phyloP scores from a whole-genome alignment of 1,140 invertebrate species.

The Paracyclopina nana region DNA sequence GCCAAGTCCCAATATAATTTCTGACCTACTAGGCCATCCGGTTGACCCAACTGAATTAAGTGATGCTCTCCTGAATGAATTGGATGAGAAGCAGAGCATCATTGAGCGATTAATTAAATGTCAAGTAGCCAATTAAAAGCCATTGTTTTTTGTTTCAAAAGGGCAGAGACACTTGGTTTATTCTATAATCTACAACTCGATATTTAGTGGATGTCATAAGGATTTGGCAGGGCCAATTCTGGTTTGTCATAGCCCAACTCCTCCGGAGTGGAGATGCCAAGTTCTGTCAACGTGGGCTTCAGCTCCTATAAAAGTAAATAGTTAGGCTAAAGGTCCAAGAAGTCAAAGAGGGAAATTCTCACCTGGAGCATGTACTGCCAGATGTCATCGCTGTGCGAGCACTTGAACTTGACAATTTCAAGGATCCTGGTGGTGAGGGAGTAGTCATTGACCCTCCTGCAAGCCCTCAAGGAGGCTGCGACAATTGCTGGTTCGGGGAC shows the following conservation, averaged over 20 bases:
- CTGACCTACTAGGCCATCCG: slow-evolving; percentile 45
- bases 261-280: slow-evolving; percentile 83
- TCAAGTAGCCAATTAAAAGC: no score
- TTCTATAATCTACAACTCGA: no score
- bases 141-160: no score
- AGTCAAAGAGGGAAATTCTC: slow-evolving; percentile 4
- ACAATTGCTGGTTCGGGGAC: slow-evolving; percentile 88
- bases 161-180: no score
- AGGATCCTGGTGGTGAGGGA: slow-evolving; percentile 75
- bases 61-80: slow-evolving; percentile 31
- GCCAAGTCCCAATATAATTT: slow-evolving; percentile 46
- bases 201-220: slow-evolving; percentile 40
- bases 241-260: slow-evolving; percentile 94
- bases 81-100: slow-evolving; percentile 26
- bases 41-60: slow-evolving; percentile 37
- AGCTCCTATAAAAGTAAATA: slow-evolving; percentile 48
- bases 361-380: slow-evolving; percentile 65
- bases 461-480: slow-evolving; percentile 71
- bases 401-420: slow-evolving; percentile 76
- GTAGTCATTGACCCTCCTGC: slow-evolving; percentile 80
- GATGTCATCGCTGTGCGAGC: slow-evolving; percentile 47
- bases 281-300: slow-evolving; percentile 67
- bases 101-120: no score
- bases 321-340: neutral
- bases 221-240: slow-evolving; percentile 58